Evolutionary conservation across 1,140 invertebrate genomes (phyloP).

Genomic region (Atta colombica): DNA sequence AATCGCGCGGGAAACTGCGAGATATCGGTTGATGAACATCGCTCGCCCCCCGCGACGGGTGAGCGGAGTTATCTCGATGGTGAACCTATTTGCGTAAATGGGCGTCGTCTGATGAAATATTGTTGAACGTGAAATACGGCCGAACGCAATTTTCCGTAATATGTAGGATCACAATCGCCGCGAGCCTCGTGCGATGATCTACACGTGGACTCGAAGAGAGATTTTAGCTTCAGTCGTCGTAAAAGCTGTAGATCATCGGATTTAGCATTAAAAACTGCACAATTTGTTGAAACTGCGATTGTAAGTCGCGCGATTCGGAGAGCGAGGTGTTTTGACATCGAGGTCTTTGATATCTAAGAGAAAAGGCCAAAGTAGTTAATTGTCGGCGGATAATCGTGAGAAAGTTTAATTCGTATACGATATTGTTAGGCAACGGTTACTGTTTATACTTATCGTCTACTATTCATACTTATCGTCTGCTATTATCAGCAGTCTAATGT

Average conservation of each 20-base stretch:
- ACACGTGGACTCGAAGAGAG: constrained; percentile 1
- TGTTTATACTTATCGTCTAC: neutral
- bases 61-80: constrained; percentile 15
- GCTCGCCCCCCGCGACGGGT: neutral
- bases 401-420: constrained; percentile 6
- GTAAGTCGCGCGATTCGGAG: constrained; percentile 38
- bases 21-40: neutral
- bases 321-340: neutral
- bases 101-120: constrained; percentile 19
- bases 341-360: constrained; percentile 12
- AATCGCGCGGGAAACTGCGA: constrained; percentile 6
- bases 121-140: constrained; percentile 12
- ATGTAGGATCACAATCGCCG: neutral
- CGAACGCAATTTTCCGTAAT: constrained; percentile 32
- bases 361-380: constrained; percentile 51
- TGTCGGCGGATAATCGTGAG: constrained; percentile 39
- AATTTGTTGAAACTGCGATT: neutral
- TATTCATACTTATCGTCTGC: neutral
- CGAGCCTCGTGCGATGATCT: neutral
- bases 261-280: constrained; percentile 43
- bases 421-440: neutral
- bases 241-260: constrained; percentile 51
- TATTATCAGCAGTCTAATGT: neutral
- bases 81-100: constrained; percentile 25
- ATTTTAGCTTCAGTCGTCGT: constrained; percentile 23